These are phyloP conservation scores for Dendrocopos noguchii DNA, from an alignment of 2,113 vertebrate species.

Conservation along the genomic window DNA sequence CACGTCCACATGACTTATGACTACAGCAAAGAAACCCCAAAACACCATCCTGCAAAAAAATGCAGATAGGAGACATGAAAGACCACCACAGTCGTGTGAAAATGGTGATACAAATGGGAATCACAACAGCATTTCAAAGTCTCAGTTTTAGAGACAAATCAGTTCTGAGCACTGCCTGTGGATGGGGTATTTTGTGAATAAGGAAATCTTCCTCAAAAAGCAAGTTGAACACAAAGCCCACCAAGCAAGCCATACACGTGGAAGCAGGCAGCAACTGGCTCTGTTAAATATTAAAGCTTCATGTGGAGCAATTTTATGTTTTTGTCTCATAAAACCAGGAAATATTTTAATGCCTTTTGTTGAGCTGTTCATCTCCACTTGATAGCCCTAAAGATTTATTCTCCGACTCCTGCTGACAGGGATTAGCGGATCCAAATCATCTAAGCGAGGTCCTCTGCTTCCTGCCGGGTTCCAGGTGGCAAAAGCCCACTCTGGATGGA, in stretches of 20 bases:
- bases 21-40: neutral
- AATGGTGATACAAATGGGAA: neutral
- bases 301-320: neutral
- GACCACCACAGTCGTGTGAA: neutral
- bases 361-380: neutral
- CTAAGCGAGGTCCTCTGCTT: neutral
- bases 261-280: neutral
- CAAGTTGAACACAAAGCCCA: neutral
- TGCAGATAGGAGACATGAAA: neutral
- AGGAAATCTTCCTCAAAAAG: neutral
- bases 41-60: neutral
- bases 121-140: neutral
- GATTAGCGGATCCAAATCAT: neutral
- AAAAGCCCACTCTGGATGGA: neutral
- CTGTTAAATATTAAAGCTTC: neutral
- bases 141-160: neutral
- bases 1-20: neutral
- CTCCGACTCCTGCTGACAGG: neutral
- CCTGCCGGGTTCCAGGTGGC: neutral
- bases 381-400: neutral
- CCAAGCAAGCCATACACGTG: neutral
- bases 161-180: neutral
- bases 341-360: slow-evolving; percentile 21
- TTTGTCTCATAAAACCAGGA: neutral
- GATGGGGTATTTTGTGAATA: neutral